phyloP scores from a whole-genome alignment of 2,113 vertebrate species.

The Stigmatopora argus region DNA sequence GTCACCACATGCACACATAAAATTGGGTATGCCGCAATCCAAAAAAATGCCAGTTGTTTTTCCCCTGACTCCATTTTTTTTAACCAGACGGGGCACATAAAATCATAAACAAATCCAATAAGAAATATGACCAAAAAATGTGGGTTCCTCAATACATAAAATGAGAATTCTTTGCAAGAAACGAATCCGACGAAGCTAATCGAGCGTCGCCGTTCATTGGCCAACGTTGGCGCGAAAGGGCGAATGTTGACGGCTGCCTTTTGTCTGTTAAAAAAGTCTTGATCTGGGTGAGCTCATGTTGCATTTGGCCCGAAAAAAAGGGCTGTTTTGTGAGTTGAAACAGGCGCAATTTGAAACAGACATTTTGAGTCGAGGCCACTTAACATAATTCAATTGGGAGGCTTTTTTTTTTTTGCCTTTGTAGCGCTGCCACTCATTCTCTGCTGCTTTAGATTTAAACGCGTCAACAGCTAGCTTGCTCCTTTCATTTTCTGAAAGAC shows the following conservation, averaged over 20 bases:
- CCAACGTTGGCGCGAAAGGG: slow-evolving; percentile 33
- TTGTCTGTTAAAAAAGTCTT: slow-evolving; percentile 41
- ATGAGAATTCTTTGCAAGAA: neutral
- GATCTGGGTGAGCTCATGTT: slow-evolving; percentile 48
- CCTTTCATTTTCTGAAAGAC: no score
- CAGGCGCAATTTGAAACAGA: slow-evolving; percentile 54
- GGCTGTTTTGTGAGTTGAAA: slow-evolving; percentile 52
- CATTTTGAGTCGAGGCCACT: slow-evolving; percentile 51
- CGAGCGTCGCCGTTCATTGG: slow-evolving; percentile 38
- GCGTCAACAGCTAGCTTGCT: slow-evolving; percentile 20
- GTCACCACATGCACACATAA: neutral
- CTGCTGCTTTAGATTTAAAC: slow-evolving; percentile 34
- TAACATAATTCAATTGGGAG: slow-evolving; percentile 65
- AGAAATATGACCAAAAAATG: neutral
- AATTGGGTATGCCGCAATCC: neutral
- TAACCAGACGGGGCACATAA: neutral
- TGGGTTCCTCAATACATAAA: neutral
- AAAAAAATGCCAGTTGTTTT: neutral
- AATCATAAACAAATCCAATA: neutral
- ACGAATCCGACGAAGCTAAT: neutral
- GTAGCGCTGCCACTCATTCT: slow-evolving; percentile 1
- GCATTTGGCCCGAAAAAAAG: slow-evolving; percentile 42
- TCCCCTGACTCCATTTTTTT: neutral
- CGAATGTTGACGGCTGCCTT: slow-evolving; percentile 34
- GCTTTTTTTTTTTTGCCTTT: slow-evolving; percentile 38